A percentile compares a stretch with the other conserved stretches of the same genome.
phyloP scores from a whole-genome alignment of 2,113 vertebrate species.

The Phodopus roborovskii region DNA sequence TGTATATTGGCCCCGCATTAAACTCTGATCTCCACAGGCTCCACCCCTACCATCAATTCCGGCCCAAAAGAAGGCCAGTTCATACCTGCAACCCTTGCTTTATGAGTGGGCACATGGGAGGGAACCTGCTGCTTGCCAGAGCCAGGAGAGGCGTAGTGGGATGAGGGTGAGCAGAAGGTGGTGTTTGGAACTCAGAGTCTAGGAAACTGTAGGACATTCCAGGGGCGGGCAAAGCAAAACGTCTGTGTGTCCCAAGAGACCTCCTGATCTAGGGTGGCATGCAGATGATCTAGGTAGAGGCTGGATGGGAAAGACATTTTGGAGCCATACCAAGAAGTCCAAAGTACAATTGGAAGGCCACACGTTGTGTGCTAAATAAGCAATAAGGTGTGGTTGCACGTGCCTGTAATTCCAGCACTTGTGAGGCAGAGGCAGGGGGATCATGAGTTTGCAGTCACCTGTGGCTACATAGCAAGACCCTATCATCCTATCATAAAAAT shows the following conservation, averaged over 20 bases:
- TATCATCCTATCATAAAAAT: neutral
- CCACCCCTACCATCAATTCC: neutral
- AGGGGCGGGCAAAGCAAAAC: neutral
- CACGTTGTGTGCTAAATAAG: neutral
- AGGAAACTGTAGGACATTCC: neutral
- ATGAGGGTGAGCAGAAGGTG: neutral
- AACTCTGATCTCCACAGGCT: neutral
- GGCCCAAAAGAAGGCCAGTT: neutral
- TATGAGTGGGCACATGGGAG: neutral
- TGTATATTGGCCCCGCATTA: neutral
- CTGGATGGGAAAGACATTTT: neutral
- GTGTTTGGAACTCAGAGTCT: neutral
- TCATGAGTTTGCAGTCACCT: neutral
- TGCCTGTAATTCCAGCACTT: neutral
- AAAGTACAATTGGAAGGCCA: neutral
- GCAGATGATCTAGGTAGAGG: neutral
- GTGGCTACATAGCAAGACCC: neutral
- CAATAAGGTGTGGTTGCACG: neutral
- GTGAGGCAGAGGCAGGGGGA: neutral
- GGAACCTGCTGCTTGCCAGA: neutral
- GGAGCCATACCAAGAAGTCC: rapidly evolving
- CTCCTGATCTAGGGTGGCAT: rapidly evolving
- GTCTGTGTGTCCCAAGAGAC: neutral
- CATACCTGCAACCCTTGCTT: neutral
- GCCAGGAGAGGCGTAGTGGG: neutral